Percentiles rank a stretch among this genome's conserved stretches.
These are phyloP conservation scores for Gambusia yucatana DNA, from an alignment of 2,797 vertebrate genomes.

Conservation along the genomic window DNA sequence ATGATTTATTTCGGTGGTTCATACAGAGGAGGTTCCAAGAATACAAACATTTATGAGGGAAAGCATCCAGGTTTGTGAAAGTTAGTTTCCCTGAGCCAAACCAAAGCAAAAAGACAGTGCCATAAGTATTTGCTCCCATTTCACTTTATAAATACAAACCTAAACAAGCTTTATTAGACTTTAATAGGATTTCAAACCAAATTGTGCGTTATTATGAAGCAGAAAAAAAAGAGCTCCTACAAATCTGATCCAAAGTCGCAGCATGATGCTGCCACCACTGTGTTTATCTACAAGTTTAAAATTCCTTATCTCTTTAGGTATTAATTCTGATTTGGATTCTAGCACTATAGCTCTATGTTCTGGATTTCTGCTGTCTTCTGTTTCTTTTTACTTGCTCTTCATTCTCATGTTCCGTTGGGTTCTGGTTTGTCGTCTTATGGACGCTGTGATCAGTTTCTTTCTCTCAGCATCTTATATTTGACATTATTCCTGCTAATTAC, in stretches of 20 bases:
- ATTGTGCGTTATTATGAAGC: not conserved
- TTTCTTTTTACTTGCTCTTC: not conserved
- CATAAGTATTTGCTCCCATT: not conserved
- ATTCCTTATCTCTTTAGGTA: not conserved
- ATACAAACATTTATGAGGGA: not conserved
- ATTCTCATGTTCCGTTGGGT: not conserved
- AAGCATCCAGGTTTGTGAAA: not conserved
- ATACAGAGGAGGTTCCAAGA: not conserved
- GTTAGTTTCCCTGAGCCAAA: not conserved
- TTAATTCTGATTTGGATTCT: not conserved
- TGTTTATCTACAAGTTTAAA: not conserved
- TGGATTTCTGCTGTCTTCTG: not conserved
- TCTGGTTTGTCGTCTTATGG: not conserved
- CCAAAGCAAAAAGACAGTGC: not conserved
- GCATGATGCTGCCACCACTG: not conserved
- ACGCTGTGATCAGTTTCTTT: not conserved
- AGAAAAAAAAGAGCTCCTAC: no score
- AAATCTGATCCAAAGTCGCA: not conserved
- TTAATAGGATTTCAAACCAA: not conserved
- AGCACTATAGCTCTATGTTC: not conserved
- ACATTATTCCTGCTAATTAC: not conserved
- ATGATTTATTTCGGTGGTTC: constrained; percentile 28
- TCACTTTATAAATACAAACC: not conserved
- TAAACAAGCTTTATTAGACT: not conserved
- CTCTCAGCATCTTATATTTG: not conserved